These are phyloP conservation scores for Imbricaverruca yamaguchii DNA, from an alignment of 2,888 invertebrate genomes.

Conservation along the genomic window DNA sequence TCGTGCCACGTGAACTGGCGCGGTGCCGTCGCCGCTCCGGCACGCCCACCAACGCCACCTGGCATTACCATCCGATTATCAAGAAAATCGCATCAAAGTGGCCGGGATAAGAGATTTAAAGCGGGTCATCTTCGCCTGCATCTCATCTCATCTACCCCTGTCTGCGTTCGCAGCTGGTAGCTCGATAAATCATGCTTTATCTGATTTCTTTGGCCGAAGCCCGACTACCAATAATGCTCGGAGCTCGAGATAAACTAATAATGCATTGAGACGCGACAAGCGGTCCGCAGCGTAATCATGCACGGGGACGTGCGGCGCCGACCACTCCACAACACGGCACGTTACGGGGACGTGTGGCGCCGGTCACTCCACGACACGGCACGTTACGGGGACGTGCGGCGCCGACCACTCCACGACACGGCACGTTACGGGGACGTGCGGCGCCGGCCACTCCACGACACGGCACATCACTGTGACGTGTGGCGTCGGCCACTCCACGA, in stretches of 20 bases:
- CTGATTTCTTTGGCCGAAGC: neutral
- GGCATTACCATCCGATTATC: constrained; percentile 18
- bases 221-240: neutral
- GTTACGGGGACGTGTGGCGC: no score
- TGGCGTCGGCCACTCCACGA: no score
- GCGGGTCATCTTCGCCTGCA: constrained; percentile 15
- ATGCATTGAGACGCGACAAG: constrained; percentile 17
- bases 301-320: no score
- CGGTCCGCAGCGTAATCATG: neutral
- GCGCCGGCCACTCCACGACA: no score
- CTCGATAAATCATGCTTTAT: constrained; percentile 11
- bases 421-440: no score
- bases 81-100: constrained; percentile 11
- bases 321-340: no score
- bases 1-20: neutral
- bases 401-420: no score
- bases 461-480: no score
- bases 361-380: no score
- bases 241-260: constrained; percentile 14
- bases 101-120: constrained; percentile 18
- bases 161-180: neutral
- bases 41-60: neutral
- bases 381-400: no score
- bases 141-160: constrained; percentile 19
- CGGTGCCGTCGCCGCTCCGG: neutral